These are phyloP conservation scores for Trissolcus japonicus DNA, from an alignment of 2,888 invertebrate species.

Conservation along the genomic window DNA sequence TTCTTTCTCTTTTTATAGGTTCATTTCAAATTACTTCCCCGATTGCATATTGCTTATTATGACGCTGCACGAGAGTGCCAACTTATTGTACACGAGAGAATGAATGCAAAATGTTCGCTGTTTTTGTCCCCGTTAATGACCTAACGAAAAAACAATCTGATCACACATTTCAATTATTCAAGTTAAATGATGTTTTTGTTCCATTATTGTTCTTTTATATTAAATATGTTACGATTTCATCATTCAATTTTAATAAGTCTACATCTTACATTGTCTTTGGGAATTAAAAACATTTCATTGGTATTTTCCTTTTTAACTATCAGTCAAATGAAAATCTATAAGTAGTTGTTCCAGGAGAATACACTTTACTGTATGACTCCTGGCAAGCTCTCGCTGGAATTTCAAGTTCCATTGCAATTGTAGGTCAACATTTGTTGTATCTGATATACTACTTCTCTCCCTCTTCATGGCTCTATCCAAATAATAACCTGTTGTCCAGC, in stretches of 20 bases:
- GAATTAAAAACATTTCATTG: too few species aligned
- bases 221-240: too few species aligned
- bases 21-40: constrained; percentile 53
- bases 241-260: too few species aligned
- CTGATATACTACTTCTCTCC: constrained; percentile 22
- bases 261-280: too few species aligned
- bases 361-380: constrained; percentile 4
- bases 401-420: constrained; percentile 8
- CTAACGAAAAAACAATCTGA: neutral
- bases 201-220: neutral
- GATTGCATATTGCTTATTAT: constrained; percentile 50
- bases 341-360: too few species aligned
- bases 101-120: constrained; percentile 23
- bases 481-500: constrained; percentile 35
- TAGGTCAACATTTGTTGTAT: constrained; percentile 27
- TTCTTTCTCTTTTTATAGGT: constrained; percentile 32
- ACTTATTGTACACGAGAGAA: constrained; percentile 29
- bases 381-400: constrained; percentile 3
- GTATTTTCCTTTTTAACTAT: too few species aligned
- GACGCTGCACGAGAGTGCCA: constrained; percentile 24
- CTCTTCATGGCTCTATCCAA: constrained; percentile 20
- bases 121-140: constrained; percentile 17
- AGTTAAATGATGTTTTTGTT: neutral
- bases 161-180: neutral
- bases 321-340: too few species aligned